A percentile compares a stretch with the other conserved stretches of the same genome.
These are phyloP conservation scores for Borostomias antarcticus DNA, from an alignment of 2,797 vertebrate species.

Conservation along the genomic window DNA sequence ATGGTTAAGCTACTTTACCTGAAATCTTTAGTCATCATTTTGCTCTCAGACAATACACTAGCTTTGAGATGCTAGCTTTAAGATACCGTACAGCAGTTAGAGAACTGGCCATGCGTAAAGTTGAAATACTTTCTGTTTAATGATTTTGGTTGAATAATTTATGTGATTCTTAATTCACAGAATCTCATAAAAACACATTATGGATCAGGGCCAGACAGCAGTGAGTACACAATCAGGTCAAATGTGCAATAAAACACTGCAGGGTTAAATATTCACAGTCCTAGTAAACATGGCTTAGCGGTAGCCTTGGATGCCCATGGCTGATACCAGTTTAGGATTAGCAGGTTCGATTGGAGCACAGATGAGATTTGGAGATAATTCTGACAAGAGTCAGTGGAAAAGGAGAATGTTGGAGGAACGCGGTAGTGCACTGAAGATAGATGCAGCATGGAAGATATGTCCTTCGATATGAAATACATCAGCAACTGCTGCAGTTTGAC, in stretches of 20 bases:
- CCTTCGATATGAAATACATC: slow-evolving; percentile 35
- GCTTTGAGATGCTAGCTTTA: too few species aligned
- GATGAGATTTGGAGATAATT: slow-evolving; percentile 46
- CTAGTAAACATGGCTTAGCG: slow-evolving; percentile 23
- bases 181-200: too few species aligned
- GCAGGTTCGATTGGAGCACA: slow-evolving; percentile 46
- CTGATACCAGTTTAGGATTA: slow-evolving; percentile 43
- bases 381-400: slow-evolving; percentile 38
- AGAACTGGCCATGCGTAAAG: too few species aligned
- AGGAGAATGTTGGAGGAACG: slow-evolving; percentile 25
- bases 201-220: background rate
- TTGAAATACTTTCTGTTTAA: too few species aligned
- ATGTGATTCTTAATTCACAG: too few species aligned
- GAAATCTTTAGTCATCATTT: too few species aligned
- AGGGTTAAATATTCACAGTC: slow-evolving; percentile 63
- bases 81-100: too few species aligned
- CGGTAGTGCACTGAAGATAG: slow-evolving; percentile 39
- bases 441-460: slow-evolving; percentile 40
- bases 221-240: slow-evolving; percentile 60
- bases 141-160: too few species aligned
- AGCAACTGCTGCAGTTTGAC: slow-evolving; percentile 41
- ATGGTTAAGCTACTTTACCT: too few species aligned
- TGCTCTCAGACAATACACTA: too few species aligned
- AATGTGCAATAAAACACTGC: slow-evolving; percentile 60
- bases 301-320: slow-evolving; percentile 22